phyloP scores from a whole-genome alignment of 1,140 invertebrate species.

The Megalonaias nervosa region DNA sequence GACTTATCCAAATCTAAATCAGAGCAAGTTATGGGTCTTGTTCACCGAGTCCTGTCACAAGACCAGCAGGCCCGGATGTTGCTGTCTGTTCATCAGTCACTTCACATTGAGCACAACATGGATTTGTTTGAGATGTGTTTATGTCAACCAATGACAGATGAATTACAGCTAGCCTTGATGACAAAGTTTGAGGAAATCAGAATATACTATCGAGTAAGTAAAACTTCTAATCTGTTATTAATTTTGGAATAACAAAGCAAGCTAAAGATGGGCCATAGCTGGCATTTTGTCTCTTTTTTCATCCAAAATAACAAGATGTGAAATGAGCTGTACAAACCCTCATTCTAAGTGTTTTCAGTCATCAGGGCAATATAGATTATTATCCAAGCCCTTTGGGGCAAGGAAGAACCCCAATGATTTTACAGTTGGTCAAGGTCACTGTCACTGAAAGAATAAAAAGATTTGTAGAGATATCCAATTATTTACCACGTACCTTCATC shows the following conservation, averaged over 20 bases:
- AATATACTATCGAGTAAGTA: conserved; percentile 55
- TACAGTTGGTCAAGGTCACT: no score
- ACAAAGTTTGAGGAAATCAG: conserved; percentile 50
- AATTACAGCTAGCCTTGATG: conserved; percentile 38
- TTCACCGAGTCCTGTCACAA: conserved; percentile 44
- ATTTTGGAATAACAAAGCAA: not conserved
- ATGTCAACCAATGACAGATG: conserved; percentile 24
- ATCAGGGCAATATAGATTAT: no score
- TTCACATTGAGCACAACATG: conserved; percentile 57
- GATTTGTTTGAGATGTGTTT: conserved; percentile 59
- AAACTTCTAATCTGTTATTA: not conserved
- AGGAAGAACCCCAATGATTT: no score
- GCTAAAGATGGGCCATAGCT: no score
- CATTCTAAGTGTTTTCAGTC: no score
- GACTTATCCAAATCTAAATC: conserved; percentile 13
- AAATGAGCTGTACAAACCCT: no score
- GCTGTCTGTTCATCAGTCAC: conserved; percentile 46
- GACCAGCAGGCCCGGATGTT: conserved; percentile 53
- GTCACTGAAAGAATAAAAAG: no score
- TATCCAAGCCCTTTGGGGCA: no score
- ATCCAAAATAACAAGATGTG: no score
- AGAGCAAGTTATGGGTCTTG: conserved; percentile 26
- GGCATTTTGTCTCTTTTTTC: no score
- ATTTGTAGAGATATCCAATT: no score
- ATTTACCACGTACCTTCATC: no score